phyloP scores from a whole-genome alignment of 2,888 invertebrate species.

The Mactromeris polynyma region DNA sequence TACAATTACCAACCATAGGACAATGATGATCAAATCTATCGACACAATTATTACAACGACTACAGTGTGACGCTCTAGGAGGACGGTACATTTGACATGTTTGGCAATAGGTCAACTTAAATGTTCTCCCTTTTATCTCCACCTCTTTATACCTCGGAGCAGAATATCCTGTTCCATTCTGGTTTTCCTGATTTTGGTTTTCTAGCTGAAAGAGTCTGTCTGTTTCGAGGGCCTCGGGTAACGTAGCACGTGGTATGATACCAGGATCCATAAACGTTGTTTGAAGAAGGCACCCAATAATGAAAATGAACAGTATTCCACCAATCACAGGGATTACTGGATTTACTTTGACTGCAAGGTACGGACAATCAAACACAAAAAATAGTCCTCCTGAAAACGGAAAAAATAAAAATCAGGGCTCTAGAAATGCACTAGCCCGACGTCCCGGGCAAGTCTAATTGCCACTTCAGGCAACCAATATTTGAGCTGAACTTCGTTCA shows the following conservation, averaged over 20 bases:
- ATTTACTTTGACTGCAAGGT: constrained; percentile 61
- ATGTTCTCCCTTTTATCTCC: constrained; percentile 59
- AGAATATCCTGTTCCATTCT: constrained; percentile 44
- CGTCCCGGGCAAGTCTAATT: too few relatives aligned
- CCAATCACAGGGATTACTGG: constrained; percentile 70
- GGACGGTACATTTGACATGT: constrained; percentile 70
- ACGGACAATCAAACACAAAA: constrained; percentile 68
- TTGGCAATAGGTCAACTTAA: constrained; percentile 63
- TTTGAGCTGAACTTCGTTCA: too few relatives aligned
- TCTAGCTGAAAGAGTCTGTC: constrained; percentile 61
- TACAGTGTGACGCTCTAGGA: constrained; percentile 67
- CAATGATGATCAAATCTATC: constrained; percentile 70
- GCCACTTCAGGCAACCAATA: too few relatives aligned
- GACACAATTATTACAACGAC: constrained; percentile 70
- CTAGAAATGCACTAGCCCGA: too few relatives aligned
- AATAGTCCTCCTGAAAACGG: constrained; percentile 65
- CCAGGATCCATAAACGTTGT: constrained; percentile 68
- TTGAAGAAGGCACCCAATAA: constrained; percentile 60
- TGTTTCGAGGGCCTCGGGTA: constrained; percentile 68
- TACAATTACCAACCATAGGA: constrained; percentile 70
- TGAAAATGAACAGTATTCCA: constrained; percentile 61
- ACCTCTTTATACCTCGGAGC: constrained; percentile 65
- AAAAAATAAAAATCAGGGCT: background rate
- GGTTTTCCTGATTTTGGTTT: constrained; percentile 52
- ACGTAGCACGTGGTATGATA: constrained; percentile 66